Evolutionary conservation across 2,888 invertebrate genomes (phyloP), one percentile per base, ranked within the genome.

Genomic region (Heliothis peltigera): DNA sequence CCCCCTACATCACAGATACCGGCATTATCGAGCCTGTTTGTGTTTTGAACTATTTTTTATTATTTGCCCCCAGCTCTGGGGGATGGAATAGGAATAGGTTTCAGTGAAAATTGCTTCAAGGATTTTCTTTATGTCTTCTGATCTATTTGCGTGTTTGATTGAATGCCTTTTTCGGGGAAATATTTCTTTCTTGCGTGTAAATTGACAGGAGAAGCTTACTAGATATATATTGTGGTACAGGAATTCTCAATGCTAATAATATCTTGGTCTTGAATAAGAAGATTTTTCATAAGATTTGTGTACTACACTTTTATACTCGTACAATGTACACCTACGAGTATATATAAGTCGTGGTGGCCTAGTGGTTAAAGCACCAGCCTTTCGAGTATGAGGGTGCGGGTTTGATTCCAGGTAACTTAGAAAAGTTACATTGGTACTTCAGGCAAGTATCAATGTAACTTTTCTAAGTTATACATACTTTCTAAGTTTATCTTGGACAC

Each of bases 11-110:
- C 68, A 68, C 53, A 39, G 55, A 72, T 69, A 73, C 68, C 57
- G 35, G 35, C 55, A 68, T 61, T 75, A 74, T 64, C 35, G 47
- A 15, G 42, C 32, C 61, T 72, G 67, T 70, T 79, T 76, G 77
- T 78, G 73, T 79, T 77, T 70, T 63, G 55, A 47, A 49, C 28
- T 64, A 56, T 70, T 65, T 62, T 44, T 49, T 55, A 65, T 65
- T 59, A 66, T 60, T 66, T 66, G 65, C 64, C 70, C 53, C 12
- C 10, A 48, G 43, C 47, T 70, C 55, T 58, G 52, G 47, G 48
- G 6, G 62, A 42, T 46, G 42, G 39, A 51, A 21, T 39, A 15
- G n/a, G 49, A 58, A 73, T 66, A 64, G 58, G 56, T 63, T 75
- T 75, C 53, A 19, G 21, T 15, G 18, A 46, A 59, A 15, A 17